Percentiles rank a stretch among this genome's conserved stretches.
Conservation (phyloP, 2,113 vertebrate species). For the Hiodon tergisus region DNA sequence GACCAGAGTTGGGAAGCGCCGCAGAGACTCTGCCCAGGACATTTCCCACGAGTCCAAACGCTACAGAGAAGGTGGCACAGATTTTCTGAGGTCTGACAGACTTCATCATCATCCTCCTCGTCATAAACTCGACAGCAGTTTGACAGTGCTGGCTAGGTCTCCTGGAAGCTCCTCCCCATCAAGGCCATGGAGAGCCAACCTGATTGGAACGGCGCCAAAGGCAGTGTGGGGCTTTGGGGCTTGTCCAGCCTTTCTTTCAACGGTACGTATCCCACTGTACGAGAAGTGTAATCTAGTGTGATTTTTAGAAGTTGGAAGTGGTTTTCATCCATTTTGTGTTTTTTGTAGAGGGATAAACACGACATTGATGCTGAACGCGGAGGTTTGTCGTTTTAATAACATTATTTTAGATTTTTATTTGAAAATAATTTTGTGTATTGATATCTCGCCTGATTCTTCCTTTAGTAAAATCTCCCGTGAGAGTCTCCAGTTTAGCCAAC, state of each 20-base stretch:
- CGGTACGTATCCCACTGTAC: too few relatives aligned
- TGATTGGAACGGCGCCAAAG: constrained; percentile 14
- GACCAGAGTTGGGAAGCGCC: constrained; percentile 48
- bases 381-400: constrained; percentile 16
- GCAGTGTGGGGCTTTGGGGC: background rate
- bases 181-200: background rate
- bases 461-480: constrained; percentile 24
- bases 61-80: constrained; percentile 27
- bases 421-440: background rate
- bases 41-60: constrained; percentile 46
- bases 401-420: background rate
- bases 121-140: too few relatives aligned
- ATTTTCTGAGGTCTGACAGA: constrained; percentile 21
- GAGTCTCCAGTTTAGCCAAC: background rate
- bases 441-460: background rate
- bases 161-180: background rate
- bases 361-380: background rate
- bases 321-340: background rate
- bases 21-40: constrained; percentile 32
- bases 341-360: constrained; percentile 22
- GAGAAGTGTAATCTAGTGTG: too few relatives aligned
- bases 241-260: too few relatives aligned
- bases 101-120: constrained; percentile 33
- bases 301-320: too few relatives aligned
- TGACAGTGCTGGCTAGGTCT: background rate